phyloP scores from a whole-genome alignment of 2,797 vertebrate genomes.

The Scolopax rusticola region DNA sequence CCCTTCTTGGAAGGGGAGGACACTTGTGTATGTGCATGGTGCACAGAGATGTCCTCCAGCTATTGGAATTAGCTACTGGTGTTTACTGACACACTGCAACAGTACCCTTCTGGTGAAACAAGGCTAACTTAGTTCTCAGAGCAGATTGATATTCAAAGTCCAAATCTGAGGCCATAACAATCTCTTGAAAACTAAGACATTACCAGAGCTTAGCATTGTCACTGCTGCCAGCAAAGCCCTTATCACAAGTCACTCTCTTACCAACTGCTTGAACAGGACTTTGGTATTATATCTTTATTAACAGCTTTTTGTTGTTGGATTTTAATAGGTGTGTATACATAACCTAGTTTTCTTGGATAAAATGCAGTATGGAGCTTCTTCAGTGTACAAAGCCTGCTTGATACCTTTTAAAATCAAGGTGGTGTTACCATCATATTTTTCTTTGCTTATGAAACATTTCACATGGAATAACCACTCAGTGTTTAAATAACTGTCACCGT shows the following conservation, averaged over 20 bases:
- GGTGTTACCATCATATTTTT: background rate
- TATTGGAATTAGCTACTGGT: background rate
- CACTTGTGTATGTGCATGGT: fast-evolving
- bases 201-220: background rate
- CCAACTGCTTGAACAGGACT: background rate
- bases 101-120: background rate
- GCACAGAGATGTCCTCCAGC: background rate
- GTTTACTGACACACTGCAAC: background rate
- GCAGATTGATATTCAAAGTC: background rate
- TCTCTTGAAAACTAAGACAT: background rate
- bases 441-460: background rate
- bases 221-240: background rate
- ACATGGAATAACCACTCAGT: background rate
- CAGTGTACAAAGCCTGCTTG: background rate
- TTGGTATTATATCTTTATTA: background rate
- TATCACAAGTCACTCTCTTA: background rate
- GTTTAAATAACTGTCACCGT: background rate
- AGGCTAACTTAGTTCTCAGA: background rate
- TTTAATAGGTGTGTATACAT: background rate
- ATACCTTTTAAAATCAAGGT: background rate
- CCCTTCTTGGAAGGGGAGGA: background rate
- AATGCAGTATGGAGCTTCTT: background rate
- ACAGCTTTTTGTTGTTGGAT: background rate
- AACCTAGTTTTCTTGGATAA: background rate
- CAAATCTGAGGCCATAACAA: background rate